A percentile compares a stretch with the other conserved stretches of the same genome.
Conservation (phyloP, 2,888 invertebrate species). For the Tetranychus piercei region DNA sequence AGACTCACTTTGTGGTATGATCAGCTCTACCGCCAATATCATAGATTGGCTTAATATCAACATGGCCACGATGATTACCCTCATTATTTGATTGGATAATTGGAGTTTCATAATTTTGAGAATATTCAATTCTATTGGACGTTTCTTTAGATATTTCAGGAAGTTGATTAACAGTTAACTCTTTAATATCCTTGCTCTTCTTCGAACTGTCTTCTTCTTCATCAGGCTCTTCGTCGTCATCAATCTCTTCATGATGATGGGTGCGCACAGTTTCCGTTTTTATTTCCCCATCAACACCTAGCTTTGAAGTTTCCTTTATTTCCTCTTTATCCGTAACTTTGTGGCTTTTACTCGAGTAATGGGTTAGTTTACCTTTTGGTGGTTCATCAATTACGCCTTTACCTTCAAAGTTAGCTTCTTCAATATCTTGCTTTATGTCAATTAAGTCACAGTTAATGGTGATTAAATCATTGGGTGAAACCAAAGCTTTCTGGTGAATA, state of each 20-base stretch:
- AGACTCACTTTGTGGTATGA: not conserved
- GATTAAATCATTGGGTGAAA: conserved; percentile 24
- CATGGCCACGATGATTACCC: not conserved
- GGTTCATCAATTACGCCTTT: not conserved
- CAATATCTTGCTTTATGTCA: conserved; percentile 12
- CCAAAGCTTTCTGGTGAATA: conserved; percentile 25
- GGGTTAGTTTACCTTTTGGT: conserved; percentile 24
- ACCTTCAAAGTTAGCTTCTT: not conserved
- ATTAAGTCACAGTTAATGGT: conserved; percentile 18
- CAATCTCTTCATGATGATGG: conserved; percentile 41
- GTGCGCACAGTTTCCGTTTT: conserved; percentile 47
- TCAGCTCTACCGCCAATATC: not conserved
- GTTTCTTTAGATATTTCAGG: not conserved
- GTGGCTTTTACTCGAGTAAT: conserved; percentile 24
- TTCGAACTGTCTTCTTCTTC: conserved; percentile 16
- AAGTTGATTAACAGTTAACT: not conserved
- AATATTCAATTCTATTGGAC: not conserved
- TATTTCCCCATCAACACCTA: conserved; percentile 53
- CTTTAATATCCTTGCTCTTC: no score
- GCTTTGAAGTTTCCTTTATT: conserved; percentile 66
- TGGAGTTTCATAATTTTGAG: not conserved
- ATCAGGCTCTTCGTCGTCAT: conserved; percentile 42
- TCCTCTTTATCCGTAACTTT: conserved; percentile 48
- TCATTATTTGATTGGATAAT: not conserved
- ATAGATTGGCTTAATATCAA: not conserved